Conservation (phyloP, 2,888 invertebrate genomes). For the Meteorus cinctellus region DNA sequence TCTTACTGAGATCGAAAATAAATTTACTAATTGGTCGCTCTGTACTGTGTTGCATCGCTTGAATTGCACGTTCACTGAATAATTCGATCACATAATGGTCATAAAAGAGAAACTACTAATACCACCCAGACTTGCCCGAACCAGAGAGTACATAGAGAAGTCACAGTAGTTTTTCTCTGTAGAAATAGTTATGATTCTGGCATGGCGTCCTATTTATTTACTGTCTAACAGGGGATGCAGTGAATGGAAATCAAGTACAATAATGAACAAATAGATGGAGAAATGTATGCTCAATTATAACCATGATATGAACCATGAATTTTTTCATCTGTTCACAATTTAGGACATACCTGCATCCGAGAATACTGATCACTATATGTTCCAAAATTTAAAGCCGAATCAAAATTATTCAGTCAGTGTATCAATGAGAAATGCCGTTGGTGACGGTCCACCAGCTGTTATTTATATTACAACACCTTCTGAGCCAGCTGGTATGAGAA, state of each 20-base stretch:
- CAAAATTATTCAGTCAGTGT: conserved; percentile 86
- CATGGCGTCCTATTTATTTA: conserved; percentile 63
- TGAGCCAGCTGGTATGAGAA: conserved; percentile 77
- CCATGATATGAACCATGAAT: not conserved
- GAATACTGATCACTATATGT: conserved; percentile 82
- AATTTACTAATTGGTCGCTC: conserved; percentile 6
- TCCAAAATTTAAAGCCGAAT: conserved; percentile 82
- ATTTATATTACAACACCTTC: conserved; percentile 81
- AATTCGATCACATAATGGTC: conserved; percentile 3
- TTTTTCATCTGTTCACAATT: conserved; percentile 30
- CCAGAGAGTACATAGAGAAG: conserved; percentile 55
- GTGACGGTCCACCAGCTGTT: conserved; percentile 84
- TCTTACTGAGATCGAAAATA: not conserved
- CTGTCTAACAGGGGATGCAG: conserved; percentile 51
- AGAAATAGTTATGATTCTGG: conserved; percentile 61
- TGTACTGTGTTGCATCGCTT: conserved; percentile 27
- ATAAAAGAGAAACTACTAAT: conserved; percentile 30
- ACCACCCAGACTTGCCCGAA: conserved; percentile 61
- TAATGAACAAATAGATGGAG: conserved; percentile 18
- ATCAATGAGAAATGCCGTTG: conserved; percentile 86
- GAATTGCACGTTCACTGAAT: conserved; percentile 10
- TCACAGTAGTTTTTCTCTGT: conserved; percentile 23
- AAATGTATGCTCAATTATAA: conserved; percentile 31
- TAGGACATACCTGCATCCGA: conserved; percentile 85
- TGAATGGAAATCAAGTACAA: not conserved